These are phyloP conservation scores for honey bee (Apis mellifera) DNA, from an alignment of 1,140 invertebrate species.

Conservation along the genomic window DNA sequence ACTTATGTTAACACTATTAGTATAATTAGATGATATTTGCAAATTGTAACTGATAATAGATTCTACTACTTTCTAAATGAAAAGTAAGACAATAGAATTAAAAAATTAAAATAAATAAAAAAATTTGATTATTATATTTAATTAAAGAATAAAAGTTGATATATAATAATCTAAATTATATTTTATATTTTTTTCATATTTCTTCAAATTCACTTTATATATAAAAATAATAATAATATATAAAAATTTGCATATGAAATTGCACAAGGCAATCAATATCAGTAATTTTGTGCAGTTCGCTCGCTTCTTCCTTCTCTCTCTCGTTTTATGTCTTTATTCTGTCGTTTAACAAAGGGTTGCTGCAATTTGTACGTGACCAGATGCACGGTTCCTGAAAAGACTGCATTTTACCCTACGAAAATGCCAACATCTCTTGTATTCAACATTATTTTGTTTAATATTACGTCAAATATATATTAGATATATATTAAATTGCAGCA, in stretches of 20 bases:
- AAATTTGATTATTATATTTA: neutral
- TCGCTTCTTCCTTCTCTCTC: too few relatives aligned
- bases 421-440: conserved; percentile 13
- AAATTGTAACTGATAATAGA: neutral
- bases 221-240: neutral
- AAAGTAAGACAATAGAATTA: neutral
- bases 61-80: neutral
- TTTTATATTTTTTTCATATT: neutral
- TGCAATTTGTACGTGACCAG: conserved; percentile 38
- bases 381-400: conserved; percentile 32
- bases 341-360: neutral
- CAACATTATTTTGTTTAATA: neutral
- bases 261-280: conserved; percentile 17
- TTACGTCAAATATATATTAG: neutral
- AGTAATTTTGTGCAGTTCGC: conserved; percentile 2
- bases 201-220: neutral
- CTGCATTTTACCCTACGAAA: conserved; percentile 28
- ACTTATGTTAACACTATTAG: neutral
- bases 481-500: neutral
- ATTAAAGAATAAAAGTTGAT: neutral
- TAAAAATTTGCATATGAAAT: neutral
- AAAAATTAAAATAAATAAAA: neutral
- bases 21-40: neutral
- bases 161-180: neutral
- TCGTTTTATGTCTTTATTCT: neutral